A percentile compares a stretch with the other conserved stretches of the same genome.
Evolutionary conservation across 1,140 invertebrate genomes (phyloP).

Genomic region (Pogonus chalceus): DNA sequence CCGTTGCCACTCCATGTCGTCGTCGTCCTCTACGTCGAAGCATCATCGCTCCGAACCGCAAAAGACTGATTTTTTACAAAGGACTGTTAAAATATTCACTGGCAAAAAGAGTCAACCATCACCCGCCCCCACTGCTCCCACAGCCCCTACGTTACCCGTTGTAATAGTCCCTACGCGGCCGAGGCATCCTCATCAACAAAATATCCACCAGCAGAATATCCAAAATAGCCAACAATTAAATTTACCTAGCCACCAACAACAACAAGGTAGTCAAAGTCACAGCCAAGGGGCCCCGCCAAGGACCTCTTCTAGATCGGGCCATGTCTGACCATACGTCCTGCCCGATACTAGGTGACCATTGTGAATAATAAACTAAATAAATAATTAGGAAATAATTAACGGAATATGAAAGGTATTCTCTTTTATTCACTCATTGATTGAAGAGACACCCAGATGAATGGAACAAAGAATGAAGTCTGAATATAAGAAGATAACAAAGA

Average conservation of each 20-base stretch:
- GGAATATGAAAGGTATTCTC: constrained; percentile 1
- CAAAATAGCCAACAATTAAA: constrained; percentile 10
- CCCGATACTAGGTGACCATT: constrained; percentile 27
- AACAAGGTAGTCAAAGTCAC: constrained; percentile 5
- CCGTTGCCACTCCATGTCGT: constrained; percentile 34
- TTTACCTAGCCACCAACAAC: neutral
- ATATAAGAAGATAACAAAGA: no score
- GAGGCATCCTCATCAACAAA: constrained; percentile 15
- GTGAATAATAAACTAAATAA: constrained; percentile 22
- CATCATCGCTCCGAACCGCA: constrained; percentile 16
- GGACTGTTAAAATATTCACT: constrained; percentile 36
- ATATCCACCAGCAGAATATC: constrained; percentile 16
- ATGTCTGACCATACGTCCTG: constrained; percentile 29
- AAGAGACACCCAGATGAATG: no score
- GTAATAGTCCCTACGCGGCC: constrained; percentile 28
- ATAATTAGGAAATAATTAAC: constrained; percentile 10
- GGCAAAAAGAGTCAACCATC: constrained; percentile 25
- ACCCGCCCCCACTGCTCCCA: constrained; percentile 13
- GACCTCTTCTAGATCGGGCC: constrained; percentile 15
- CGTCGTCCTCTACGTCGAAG: constrained; percentile 20
- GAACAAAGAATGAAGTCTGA: no score
- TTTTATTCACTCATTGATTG: constrained; percentile 10
- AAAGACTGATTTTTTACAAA: constrained; percentile 38
- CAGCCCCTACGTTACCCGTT: constrained; percentile 23
- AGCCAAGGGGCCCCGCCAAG: neutral